Base-by-base conservation (phyloP, 92 coral and sea anemone species). In the Porites cylindrica region DNA sequence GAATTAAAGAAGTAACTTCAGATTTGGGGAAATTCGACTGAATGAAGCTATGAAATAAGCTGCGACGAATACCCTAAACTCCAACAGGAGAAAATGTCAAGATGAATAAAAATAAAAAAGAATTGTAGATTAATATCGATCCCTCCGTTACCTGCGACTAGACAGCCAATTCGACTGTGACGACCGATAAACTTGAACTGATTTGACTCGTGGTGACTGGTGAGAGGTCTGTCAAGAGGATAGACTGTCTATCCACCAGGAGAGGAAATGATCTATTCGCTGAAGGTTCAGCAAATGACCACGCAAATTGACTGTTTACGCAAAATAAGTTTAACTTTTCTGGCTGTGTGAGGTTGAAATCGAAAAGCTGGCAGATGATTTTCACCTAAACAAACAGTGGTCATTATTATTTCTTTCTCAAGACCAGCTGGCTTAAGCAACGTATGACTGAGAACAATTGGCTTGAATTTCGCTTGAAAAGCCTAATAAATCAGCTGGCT, bases 391-490 rank as follows among this genome's bases (percentile, higher is more conserved):
- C 73, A 64, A 64, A 79, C 21, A 79, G 62, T 62, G 13, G 7
- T 18, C 59, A 21, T 21, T 65, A 65, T 64, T 43, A 24, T 7
- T 5, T 47, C 21, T 51, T 51, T 79, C 47, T 47, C 19, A 10
- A 7, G 3, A 61, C 61, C 72, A 79, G 73, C 83, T 66, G 72
- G 83, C 71, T 10, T 50, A 59, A 59, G 54, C 38, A 20, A 65
- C 63, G 16, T 18, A 32, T 32, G 52, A 13, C 14, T 13, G 14
- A 20, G 1, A 32, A 78, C 82, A 62, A 78, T 66, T 79, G 50
- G 43, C 47, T 38, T 32, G 51, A 79, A 64, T n/a, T 21, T 65
- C n/a, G 72, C 71, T 70, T 23, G 26, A 47, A 65, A 53, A 79
- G 51, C 32, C 72, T 24, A 79, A 63, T 26, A 26, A 32, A 38